These are phyloP conservation scores for Dunckerocampus dactyliophorus DNA, from an alignment of 2,113 vertebrate genomes.

Conservation along the genomic window DNA sequence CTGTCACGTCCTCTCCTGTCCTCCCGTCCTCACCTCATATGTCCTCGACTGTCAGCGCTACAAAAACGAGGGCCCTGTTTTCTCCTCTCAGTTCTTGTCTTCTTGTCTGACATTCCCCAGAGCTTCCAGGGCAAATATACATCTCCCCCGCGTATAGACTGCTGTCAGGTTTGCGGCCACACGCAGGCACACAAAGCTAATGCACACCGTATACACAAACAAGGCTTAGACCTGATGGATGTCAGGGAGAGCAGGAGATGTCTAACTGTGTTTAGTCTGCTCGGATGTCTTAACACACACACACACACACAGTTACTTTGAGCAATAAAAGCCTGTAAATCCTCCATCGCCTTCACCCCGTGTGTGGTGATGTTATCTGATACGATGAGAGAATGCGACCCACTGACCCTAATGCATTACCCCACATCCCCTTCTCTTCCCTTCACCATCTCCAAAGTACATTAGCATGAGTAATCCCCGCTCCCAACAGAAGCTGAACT, in stretches of 20 bases:
- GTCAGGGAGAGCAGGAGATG: slow-evolving; percentile 35
- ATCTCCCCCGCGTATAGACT: slow-evolving; percentile 34
- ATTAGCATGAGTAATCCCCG: slow-evolving; percentile 52
- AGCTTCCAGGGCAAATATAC: slow-evolving; percentile 50
- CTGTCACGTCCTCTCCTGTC: background rate
- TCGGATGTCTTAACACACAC: slow-evolving; percentile 22
- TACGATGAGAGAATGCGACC: slow-evolving; percentile 69
- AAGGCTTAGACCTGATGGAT: slow-evolving; percentile 41
- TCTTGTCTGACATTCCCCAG: slow-evolving; percentile 38
- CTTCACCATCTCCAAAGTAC: slow-evolving; percentile 45
- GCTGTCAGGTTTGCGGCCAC: slow-evolving; percentile 43
- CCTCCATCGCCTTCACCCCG: slow-evolving; percentile 35
- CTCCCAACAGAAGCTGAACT: slow-evolving; percentile 51
- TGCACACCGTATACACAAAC: slow-evolving; percentile 46
- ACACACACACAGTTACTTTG: slow-evolving; percentile 17
- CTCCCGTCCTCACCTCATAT: slow-evolving; percentile 24
- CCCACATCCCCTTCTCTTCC: slow-evolving; percentile 19
- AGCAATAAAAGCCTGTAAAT: slow-evolving; percentile 56
- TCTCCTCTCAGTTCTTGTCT: slow-evolving; percentile 22
- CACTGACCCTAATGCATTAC: slow-evolving; percentile 69
- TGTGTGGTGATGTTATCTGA: slow-evolving; percentile 70
- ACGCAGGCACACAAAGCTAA: slow-evolving; percentile 42
- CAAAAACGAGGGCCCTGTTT: slow-evolving; percentile 23
- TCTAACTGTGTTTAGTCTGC: slow-evolving; percentile 58
- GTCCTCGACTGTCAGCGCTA: slow-evolving; percentile 25